Evolutionary conservation across 2,113 vertebrate species (phyloP), one percentile per base, ranked within the genome.

Genomic region (Pluvialis apricaria): DNA sequence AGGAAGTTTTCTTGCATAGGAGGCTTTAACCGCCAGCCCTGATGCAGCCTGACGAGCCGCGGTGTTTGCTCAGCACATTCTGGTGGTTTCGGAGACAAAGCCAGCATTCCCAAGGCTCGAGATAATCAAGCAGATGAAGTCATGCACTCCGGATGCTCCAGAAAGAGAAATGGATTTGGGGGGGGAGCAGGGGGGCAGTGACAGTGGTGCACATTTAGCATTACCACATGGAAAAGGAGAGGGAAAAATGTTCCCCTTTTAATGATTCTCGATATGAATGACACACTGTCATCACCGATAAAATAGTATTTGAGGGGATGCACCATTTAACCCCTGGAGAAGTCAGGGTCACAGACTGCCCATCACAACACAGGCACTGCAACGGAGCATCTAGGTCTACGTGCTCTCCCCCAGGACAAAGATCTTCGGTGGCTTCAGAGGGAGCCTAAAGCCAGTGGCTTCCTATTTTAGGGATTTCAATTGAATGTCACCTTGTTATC

Each of bases 71-170:
- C 92, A 95, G 92, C 86, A 90, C 73, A 96, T 90, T 94, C 91
- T 49, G 34, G 22, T 36, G 79, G 91, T 93, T 92, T 88, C 10
- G 11, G 82, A 92, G 94, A 90, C 62, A 64, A 95, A 73, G 86
- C 92, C 92, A 93, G 71, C 71, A 82, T 96, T 96, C 85, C 94
- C 84, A 77, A 84, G 82, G 85, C 71, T 93, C 21, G 0, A 82
- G 36, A 90, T 93, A 88, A 95, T 40, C 76, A 92, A 93, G 90
- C 65, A 90, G 94, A 96, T 94, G 93, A 97, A 97, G 82, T 94
- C 73, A 96, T 79, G 55, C 64, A 54, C 57, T 65, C 83, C 38
- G 36, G 92, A 77, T 76, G 68, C 71, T 88, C 29, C 66, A 78
- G 70, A 86, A 85, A 93, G 60, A 73, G 47, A 79, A 91, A 64